Evolutionary conservation across 2,888 invertebrate species (phyloP).

Genomic region (Scaptomyza flava): DNA sequence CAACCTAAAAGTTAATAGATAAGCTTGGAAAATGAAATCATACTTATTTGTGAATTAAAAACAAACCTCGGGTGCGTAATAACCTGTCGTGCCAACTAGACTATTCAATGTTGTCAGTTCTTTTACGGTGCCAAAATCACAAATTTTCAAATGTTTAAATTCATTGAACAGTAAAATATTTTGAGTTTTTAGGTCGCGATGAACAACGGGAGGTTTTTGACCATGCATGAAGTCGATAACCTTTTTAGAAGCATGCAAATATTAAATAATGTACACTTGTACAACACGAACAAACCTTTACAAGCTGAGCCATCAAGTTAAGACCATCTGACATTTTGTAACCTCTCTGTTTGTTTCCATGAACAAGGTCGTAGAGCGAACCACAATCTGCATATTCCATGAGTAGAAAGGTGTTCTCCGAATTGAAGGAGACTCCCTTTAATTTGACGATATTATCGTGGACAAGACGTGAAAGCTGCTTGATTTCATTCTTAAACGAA

Average conservation of each 20-base stretch:
- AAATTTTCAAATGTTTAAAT: slow-evolving; percentile 13
- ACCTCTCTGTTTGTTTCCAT: not conserved
- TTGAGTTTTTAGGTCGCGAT: slow-evolving; percentile 35
- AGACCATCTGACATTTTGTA: not conserved
- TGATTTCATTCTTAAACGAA: slow-evolving; percentile 1
- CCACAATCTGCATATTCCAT: slow-evolving; percentile 2
- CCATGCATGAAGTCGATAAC: slow-evolving; percentile 15
- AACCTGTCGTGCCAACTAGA: slow-evolving; percentile 7
- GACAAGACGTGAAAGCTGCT: not conserved
- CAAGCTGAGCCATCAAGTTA: slow-evolving; percentile 3
- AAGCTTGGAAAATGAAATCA: not conserved
- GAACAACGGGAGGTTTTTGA: not conserved
- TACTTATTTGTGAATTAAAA: not conserved
- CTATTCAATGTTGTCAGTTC: slow-evolving; percentile 11
- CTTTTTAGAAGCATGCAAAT: not conserved
- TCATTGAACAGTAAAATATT: slow-evolving; percentile 23
- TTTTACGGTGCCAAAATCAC: slow-evolving; percentile 26
- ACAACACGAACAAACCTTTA: not conserved
- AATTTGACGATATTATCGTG: slow-evolving; percentile 4
- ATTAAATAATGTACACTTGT: not conserved
- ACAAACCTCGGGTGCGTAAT: slow-evolving; percentile 35
- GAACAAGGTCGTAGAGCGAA: not conserved
- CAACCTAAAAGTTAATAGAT: not conserved
- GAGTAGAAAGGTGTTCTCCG: not conserved
- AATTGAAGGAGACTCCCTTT: not conserved